phyloP scores from a whole-genome alignment of 2,888 invertebrate genomes.

The Leptopilina drosophilae region DNA sequence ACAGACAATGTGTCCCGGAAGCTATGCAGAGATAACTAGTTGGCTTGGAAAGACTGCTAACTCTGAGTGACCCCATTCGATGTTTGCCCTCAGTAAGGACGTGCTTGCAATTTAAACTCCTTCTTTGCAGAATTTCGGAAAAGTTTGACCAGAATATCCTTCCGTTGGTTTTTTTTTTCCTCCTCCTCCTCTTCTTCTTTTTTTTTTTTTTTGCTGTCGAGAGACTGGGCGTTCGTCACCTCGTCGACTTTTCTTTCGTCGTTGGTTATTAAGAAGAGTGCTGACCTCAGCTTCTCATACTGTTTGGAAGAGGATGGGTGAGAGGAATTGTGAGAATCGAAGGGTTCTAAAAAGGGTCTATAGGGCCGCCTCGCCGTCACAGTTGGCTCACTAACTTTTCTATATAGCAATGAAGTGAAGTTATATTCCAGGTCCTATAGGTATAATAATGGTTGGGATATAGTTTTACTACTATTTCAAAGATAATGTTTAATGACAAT shows the following conservation, averaged over 20 bases:
- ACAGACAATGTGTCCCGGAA: conserved; percentile 22
- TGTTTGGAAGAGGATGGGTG: not conserved
- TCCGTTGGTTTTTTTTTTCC: not conserved
- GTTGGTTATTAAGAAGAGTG: conserved; percentile 38
- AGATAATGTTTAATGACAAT: not conserved
- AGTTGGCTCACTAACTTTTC: not conserved
- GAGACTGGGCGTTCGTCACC: conserved; percentile 37
- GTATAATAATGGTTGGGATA: not conserved
- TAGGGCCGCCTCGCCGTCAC: not conserved
- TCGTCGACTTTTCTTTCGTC: conserved; percentile 3
- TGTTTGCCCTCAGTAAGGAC: conserved; percentile 60
- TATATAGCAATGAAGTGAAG: not conserved
- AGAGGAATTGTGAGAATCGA: conserved; percentile 18
- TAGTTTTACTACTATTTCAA: not conserved
- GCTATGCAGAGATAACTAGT: conserved; percentile 30
- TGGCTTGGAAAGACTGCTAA: conserved; percentile 3
- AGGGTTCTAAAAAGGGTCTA: conserved; percentile 11
- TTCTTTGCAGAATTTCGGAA: conserved; percentile 47
- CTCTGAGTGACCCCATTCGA: conserved; percentile 58
- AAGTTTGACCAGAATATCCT: conserved; percentile 35
- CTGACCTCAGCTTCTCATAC: conserved; percentile 26
- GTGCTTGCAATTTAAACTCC: conserved; percentile 60
- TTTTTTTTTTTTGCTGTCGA: conserved; percentile 8
- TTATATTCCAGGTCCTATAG: not conserved
- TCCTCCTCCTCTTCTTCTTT: not conserved